These are phyloP conservation scores for Antedon mediterranea DNA, from an alignment of 53 echinoderm and acorn worm species.

Conservation along the genomic window DNA sequence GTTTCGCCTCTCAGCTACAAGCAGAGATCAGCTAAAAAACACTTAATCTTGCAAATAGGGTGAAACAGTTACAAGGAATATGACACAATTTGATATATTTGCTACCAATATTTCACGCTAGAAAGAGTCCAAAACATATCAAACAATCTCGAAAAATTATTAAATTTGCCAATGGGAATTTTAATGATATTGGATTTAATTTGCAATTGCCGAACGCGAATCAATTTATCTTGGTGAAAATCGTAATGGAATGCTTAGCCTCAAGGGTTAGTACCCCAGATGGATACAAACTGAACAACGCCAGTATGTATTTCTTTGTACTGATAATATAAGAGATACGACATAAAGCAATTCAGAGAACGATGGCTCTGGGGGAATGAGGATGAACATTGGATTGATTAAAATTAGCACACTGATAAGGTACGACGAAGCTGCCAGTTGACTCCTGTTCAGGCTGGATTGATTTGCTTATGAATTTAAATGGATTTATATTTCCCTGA, in stretches of 20 bases:
- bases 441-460: not conserved
- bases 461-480: not conserved
- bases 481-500: not conserved
- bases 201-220: not conserved
- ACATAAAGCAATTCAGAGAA: not conserved
- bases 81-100: not conserved
- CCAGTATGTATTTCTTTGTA: not conserved
- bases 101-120: conserved; percentile 1
- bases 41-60: not conserved
- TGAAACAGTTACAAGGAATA: not conserved
- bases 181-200: not conserved
- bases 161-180: not conserved
- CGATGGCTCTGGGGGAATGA: not conserved
- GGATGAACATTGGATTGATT: not conserved
- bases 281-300: not conserved
- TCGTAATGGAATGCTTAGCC: not conserved
- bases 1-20: not conserved
- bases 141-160: not conserved
- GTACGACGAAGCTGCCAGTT: not conserved
- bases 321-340: not conserved
- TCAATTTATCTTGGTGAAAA: not conserved
- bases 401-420: not conserved
- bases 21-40: not conserved
- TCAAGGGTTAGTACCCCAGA: not conserved
- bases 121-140: not conserved